Percentiles rank a stretch among this genome's conserved stretches.
phyloP scores from a whole-genome alignment of 2,888 invertebrate genomes.

The Xylocampa areola region DNA sequence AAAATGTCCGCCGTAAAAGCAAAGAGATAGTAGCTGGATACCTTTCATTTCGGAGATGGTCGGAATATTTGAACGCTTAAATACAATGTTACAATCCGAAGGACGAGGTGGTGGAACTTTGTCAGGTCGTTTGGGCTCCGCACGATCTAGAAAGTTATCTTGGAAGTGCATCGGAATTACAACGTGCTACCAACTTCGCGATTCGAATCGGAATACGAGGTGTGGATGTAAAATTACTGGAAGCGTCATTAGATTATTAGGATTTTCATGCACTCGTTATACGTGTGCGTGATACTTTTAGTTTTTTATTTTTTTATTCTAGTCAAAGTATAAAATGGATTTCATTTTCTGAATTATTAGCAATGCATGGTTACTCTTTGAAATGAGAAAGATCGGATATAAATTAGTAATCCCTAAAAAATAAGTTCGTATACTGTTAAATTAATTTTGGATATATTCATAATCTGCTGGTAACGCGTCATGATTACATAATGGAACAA shows the following conservation, averaged over 20 bases:
- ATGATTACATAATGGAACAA: constrained; percentile 20
- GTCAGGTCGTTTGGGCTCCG: constrained; percentile 82
- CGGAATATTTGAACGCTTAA: constrained; percentile 66
- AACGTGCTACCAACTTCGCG: constrained; percentile 80
- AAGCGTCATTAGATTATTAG: constrained; percentile 42
- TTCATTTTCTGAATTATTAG: too few relatives aligned
- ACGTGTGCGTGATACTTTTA: too few relatives aligned
- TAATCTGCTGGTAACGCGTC: constrained; percentile 7
- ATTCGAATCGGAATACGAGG: constrained; percentile 76
- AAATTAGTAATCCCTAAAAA: too few relatives aligned
- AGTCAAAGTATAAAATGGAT: too few relatives aligned
- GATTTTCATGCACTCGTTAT: neutral
- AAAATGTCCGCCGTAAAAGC: constrained; percentile 58
- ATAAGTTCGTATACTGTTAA: too few relatives aligned
- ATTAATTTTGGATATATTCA: too few relatives aligned
- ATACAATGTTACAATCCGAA: constrained; percentile 69
- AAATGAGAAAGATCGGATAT: too few relatives aligned
- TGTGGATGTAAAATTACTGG: constrained; percentile 64
- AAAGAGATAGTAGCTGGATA: constrained; percentile 53
- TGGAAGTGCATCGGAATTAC: constrained; percentile 85
- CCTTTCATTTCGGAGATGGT: constrained; percentile 67
- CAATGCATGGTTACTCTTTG: too few relatives aligned
- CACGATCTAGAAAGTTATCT: constrained; percentile 83
- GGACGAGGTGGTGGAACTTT: constrained; percentile 73
- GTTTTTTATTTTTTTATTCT: too few relatives aligned